phyloP scores from a whole-genome alignment of 2,113 vertebrate genomes.

The Lathamus discolor region DNA sequence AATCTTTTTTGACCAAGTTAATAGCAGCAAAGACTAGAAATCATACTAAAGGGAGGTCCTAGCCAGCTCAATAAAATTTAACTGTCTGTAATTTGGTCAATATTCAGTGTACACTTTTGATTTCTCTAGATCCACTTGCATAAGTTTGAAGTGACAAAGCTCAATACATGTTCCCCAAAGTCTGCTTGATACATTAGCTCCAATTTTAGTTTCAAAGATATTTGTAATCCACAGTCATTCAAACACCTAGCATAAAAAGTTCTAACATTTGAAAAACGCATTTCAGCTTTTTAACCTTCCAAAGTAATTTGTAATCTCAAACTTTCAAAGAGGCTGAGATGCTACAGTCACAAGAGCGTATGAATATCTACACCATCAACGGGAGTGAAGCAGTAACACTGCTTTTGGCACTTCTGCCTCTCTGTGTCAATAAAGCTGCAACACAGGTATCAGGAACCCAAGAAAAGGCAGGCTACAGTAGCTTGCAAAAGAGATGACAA shows the following conservation, averaged over 20 bases:
- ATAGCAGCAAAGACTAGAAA: not conserved
- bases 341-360: not conserved
- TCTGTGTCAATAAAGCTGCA: not conserved
- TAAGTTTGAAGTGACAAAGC: not conserved
- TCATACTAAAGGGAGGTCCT: not conserved
- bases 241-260: not conserved
- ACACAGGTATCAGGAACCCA: not conserved
- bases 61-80: not conserved
- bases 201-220: not conserved
- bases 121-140: not conserved
- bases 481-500: not conserved
- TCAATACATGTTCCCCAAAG: not conserved
- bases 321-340: not conserved
- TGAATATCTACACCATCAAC: not conserved
- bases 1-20: not conserved
- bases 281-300: not conserved
- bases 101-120: not conserved
- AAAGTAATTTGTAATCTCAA: not conserved
- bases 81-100: not conserved
- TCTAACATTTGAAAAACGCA: not conserved
- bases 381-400: not conserved
- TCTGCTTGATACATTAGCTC: not conserved
- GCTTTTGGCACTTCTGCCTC: not conserved
- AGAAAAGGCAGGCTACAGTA: not conserved
- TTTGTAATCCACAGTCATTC: not conserved